These are phyloP conservation scores for Agrochola lota DNA, from an alignment of 2,888 invertebrate species.

Conservation along the genomic window DNA sequence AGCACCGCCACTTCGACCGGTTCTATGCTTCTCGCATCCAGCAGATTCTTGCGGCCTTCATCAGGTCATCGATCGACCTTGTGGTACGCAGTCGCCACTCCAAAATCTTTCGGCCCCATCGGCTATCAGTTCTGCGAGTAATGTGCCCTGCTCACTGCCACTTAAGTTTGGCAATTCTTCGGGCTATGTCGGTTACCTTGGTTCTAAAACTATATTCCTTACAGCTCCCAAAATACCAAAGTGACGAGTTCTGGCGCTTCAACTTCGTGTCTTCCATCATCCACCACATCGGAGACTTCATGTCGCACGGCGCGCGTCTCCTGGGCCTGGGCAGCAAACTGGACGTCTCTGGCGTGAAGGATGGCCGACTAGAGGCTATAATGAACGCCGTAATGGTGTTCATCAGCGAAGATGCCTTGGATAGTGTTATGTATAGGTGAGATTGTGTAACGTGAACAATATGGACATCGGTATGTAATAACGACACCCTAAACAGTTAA, in stretches of 20 bases:
- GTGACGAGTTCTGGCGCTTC: slow-evolving; percentile 86
- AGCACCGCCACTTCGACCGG: too few species aligned
- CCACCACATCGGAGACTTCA: slow-evolving; percentile 78
- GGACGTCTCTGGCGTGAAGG: slow-evolving; percentile 77
- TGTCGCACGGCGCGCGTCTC: slow-evolving; percentile 83
- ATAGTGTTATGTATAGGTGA: slow-evolving; percentile 86
- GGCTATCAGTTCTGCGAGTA: too few species aligned
- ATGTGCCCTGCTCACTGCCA: too few species aligned
- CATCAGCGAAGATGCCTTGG: slow-evolving; percentile 85
- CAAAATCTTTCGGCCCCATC: too few species aligned
- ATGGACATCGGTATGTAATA: background rate
- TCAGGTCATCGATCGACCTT: too few species aligned
- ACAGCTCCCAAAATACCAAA: slow-evolving; percentile 82
- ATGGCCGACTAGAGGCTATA: slow-evolving; percentile 80
- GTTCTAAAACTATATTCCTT: slow-evolving; percentile 22
- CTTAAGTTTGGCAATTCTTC: too few species aligned
- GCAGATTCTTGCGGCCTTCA: too few species aligned
- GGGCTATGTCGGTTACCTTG: too few species aligned
- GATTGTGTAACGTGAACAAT: background rate
- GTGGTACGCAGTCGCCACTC: too few species aligned
- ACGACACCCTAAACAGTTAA: background rate
- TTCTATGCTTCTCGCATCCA: too few species aligned
- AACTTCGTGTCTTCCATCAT: slow-evolving; percentile 86
- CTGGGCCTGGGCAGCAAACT: slow-evolving; percentile 84
- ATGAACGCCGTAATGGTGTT: slow-evolving; percentile 85